phyloP scores from a whole-genome alignment of 2,888 invertebrate species.

The Acanthopleura granulata region DNA sequence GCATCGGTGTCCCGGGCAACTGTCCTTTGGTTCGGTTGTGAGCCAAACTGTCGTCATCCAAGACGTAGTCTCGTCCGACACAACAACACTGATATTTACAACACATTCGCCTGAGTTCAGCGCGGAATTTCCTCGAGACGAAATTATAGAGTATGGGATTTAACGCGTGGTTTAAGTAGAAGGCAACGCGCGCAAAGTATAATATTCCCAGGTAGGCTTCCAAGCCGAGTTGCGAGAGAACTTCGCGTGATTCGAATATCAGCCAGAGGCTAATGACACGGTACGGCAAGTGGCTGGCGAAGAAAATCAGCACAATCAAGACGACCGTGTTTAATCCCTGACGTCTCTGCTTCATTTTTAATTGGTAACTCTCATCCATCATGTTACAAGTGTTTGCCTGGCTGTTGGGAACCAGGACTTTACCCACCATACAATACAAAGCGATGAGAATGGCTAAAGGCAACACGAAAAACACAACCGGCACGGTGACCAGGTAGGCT shows the following conservation, averaged over 20 bases:
- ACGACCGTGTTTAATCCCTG: background rate
- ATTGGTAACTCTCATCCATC: background rate
- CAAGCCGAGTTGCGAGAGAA: background rate
- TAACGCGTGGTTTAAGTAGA: slow-evolving; percentile 11
- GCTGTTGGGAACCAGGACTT: background rate
- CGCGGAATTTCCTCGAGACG: slow-evolving; percentile 7
- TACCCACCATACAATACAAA: background rate
- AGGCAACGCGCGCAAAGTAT: background rate
- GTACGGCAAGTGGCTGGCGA: background rate
- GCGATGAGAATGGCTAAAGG: background rate
- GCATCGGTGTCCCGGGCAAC: no score
- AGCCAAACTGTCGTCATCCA: no score
- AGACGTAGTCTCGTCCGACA: no score
- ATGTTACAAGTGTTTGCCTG: background rate
- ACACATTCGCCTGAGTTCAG: background rate
- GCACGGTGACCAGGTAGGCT: background rate
- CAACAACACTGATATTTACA: no score
- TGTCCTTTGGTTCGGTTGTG: no score
- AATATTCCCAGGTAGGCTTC: slow-evolving; percentile 1
- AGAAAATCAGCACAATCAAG: slow-evolving; percentile 1
- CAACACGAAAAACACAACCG: background rate
- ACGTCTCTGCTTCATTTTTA: background rate
- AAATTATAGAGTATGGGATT: slow-evolving; percentile 17
- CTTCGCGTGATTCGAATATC: background rate
- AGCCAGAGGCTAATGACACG: background rate